Percentiles rank a stretch among this genome's conserved stretches.
Conservation (phyloP, 2,888 invertebrate genomes). For the Dasypolia templi region DNA sequence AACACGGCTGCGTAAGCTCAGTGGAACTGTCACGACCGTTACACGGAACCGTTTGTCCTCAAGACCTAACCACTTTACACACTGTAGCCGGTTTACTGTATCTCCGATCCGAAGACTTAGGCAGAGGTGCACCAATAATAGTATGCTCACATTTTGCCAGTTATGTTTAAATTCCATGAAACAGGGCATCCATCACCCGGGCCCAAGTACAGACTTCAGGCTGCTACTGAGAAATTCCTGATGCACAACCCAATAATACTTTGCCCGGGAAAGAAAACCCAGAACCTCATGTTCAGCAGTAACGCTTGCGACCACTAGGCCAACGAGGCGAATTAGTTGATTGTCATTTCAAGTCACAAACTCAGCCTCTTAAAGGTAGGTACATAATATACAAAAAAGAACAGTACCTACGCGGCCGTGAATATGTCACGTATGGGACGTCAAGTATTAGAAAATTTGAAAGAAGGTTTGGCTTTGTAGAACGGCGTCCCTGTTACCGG, state of each 20-base stretch:
- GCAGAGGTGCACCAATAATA: background rate
- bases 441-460: background rate
- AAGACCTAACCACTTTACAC: conserved; percentile 64
- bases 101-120: conserved; percentile 9
- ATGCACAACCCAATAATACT: background rate
- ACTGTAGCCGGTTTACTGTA: conserved; percentile 69
- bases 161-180: background rate
- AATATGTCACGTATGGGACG: background rate
- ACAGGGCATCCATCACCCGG: background rate
- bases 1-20: conserved; percentile 38
- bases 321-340: background rate
- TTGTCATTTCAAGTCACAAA: background rate
- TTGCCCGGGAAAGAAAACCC: background rate
- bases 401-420: background rate
- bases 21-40: conserved; percentile 82
- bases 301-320: background rate
- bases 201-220: background rate
- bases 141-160: background rate
- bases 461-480: background rate
- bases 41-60: conserved; percentile 75
- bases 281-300: background rate
- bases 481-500: background rate
- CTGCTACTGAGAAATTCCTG: background rate
- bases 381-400: background rate
- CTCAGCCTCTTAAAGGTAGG: background rate